Evolutionary conservation across 2,888 invertebrate genomes (phyloP).

Genomic region (Hypselothyrea guttata): DNA sequence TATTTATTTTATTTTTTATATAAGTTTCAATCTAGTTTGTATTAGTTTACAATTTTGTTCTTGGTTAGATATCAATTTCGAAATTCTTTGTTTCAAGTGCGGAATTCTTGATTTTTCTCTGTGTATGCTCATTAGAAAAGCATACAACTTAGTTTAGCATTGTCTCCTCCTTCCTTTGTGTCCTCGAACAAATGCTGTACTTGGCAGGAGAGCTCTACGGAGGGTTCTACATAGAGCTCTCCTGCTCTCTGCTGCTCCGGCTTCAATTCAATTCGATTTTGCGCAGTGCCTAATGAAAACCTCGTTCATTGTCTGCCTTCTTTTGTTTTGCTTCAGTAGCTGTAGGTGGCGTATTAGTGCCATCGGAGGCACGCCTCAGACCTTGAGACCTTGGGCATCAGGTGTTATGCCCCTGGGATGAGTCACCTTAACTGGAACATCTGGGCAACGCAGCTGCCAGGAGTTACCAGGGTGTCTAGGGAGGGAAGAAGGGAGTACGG

Average conservation of each 20-base stretch:
- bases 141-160: conserved; percentile 64
- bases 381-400: too few species aligned
- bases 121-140: conserved; percentile 58
- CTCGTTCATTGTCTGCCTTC: not conserved
- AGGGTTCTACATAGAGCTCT: too few species aligned
- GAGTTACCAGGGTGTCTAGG: too few species aligned
- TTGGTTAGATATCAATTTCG: too few species aligned
- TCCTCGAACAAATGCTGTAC: conserved; percentile 36
- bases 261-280: conserved; percentile 35
- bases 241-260: conserved; percentile 26
- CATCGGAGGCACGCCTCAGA: conserved; percentile 49
- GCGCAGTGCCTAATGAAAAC: conserved; percentile 42
- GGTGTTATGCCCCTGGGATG: conserved; percentile 10
- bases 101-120: too few species aligned
- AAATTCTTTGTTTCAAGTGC: too few species aligned
- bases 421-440: not conserved
- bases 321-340: conserved; percentile 52
- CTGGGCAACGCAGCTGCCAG: too few species aligned
- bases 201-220: too few species aligned
- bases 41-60: too few species aligned
- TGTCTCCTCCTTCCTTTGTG: conserved; percentile 33
- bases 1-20: too few species aligned
- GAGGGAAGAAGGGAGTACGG: too few species aligned
- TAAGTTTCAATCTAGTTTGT: too few species aligned
- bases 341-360: conserved; percentile 69